A percentile compares a stretch with the other conserved stretches of the same genome.
phyloP scores from a whole-genome alignment of 92 coral and sea anemone genomes.

The Desmophyllum pertusum region DNA sequence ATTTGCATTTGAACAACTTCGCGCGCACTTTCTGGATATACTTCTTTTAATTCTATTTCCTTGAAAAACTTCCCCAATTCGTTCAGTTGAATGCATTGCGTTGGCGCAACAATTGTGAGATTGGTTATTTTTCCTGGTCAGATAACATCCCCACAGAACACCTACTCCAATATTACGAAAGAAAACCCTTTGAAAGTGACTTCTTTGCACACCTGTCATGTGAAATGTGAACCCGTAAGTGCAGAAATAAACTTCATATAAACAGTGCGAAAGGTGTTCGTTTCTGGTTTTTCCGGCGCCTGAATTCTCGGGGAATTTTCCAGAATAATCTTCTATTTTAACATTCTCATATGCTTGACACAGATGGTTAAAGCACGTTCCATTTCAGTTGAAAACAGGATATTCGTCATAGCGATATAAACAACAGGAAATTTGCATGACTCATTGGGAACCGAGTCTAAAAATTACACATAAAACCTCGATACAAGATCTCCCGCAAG shows the following conservation, averaged over 20 bases:
- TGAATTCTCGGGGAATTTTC: not conserved
- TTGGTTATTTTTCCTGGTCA: not conserved
- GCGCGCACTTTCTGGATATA: not conserved
- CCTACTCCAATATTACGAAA: not conserved
- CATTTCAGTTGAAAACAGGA: not conserved
- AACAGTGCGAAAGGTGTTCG: not conserved
- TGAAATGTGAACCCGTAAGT: not conserved
- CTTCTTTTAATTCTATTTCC: not conserved
- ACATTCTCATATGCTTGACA: no score
- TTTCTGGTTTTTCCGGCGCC: not conserved
- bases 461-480: not conserved
- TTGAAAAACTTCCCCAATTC: not conserved
- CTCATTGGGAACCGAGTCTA: not conserved
- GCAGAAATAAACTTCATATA: not conserved
- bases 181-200: not conserved
- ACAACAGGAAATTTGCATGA: not conserved
- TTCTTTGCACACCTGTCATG: not conserved
- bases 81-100: not conserved
- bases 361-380: not conserved
- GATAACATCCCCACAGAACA: not conserved
- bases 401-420: not conserved
- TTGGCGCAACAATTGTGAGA: not conserved
- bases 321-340: no score
- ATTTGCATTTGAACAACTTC: conserved; percentile 20
- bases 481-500: not conserved